Evolutionary conservation across 2,888 invertebrate species (phyloP), one percentile per base, ranked within the genome.

Genomic region (Volucella bombylans): DNA sequence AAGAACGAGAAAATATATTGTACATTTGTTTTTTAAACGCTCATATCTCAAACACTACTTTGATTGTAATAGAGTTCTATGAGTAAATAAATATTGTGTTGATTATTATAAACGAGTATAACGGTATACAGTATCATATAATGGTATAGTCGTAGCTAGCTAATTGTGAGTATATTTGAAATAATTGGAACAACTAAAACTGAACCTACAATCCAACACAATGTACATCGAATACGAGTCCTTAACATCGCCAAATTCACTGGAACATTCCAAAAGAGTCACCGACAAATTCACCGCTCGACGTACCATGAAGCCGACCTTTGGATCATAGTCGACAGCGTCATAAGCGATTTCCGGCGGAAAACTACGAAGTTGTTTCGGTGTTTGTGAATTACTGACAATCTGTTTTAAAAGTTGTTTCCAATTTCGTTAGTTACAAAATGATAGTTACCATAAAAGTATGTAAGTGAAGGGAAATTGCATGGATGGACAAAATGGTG

Each of bases 251-350:
- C 39, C 4, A 15, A 43, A 61, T 50, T 72, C 49, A 43, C 72
- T 55, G 18, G 18, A 47, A 45, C 74, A 81, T 11, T 71, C 41
- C 61, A 81, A 77, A 23, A n/a, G 41, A 10, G 18, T 14, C 0
- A 45, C 54, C 8, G 82, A 73, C 38, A 82, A 9, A 69, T 82
- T 82, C 1, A 69, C 31, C 4, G 57, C 78, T 57, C 62, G 38
- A 47, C 82, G 83, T 47, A 90, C 72, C 12, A 61, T 72, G 79
- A 90, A 90, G 41, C 90, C 90, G 47, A 86, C 11, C 61, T 87
- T 89, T 18, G 89, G 88, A 87, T 89, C 85, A 76, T 88, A 90
- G 18, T 45, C 79, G 39, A 88, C 86, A 39, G 65, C 68, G 8
- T 87, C 87, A 86, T 87, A 89, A 12, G 76, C 82, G 67, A 83